Evolutionary conservation across 2,113 vertebrate species (phyloP).

Genomic region (Marcusenius ussheri): DNA sequence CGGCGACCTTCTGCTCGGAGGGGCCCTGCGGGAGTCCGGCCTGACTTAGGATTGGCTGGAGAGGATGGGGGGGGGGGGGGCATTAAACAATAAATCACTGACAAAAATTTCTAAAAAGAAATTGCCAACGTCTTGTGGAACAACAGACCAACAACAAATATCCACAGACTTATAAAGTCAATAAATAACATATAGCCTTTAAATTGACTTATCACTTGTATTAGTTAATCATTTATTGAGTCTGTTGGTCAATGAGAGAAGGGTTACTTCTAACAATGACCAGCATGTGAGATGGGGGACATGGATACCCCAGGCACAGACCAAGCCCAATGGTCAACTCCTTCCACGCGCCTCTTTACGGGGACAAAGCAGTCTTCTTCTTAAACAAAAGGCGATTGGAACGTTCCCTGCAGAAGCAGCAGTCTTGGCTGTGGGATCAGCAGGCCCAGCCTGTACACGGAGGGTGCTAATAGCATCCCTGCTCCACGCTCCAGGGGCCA

Average conservation of each 20-base stretch:
- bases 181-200: background rate
- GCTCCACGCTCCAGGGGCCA: background rate
- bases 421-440: background rate
- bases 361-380: background rate
- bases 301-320: background rate
- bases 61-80: background rate
- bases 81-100: background rate
- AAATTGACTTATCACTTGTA: background rate
- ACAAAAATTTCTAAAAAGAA: background rate
- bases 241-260: background rate
- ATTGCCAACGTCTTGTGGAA: background rate
- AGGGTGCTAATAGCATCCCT: background rate
- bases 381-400: background rate
- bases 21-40: constrained; percentile 82
- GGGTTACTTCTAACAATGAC: background rate
- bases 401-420: background rate
- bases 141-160: background rate
- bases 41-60: constrained; percentile 73
- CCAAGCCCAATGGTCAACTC: background rate
- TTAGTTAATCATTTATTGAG: background rate
- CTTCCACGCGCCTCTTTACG: background rate
- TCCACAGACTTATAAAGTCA: background rate
- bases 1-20: constrained; percentile 84
- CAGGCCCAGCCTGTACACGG: background rate
- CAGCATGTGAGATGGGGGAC: background rate